Base-by-base conservation (phyloP, 2,888 invertebrate species). In the Brenthis daphne region DNA sequence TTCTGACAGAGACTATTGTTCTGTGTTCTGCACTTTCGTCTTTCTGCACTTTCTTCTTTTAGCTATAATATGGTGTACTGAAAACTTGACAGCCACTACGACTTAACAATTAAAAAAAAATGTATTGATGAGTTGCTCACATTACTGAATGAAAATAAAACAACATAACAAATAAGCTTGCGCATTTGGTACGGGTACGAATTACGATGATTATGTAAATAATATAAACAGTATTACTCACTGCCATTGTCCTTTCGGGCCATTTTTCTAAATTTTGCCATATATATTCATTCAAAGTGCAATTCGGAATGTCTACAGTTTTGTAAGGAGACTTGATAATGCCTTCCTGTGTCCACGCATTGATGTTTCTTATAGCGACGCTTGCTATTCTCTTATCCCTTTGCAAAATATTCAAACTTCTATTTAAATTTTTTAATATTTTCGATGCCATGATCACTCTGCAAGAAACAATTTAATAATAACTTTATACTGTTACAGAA, bases 211-310 rank as follows among this genome's bases (percentile, higher is more conserved):
- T 11, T 11, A 43, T 3, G 37, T 43, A 43, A 43, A 43, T 11
- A 11, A 43, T 43, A 43, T 11, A 65, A 24, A 13, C 24, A 58
- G 14, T 61, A 20, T 29, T 53, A 94, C 94, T 94, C 82, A 96
- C 96, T 80, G 94, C 75, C 50, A 94, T 94, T 6, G 94, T 94
- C 74, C 93, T 92, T 67, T 95, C 92, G 5, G 94, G 93, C 95
- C 95, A 96, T 85, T 90, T 94, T 24, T 94, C 94, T 63, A 95
- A 78, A 79, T 95, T 90, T 72, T 88, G 86, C 95, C 95, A 96
- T 4, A 96, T 87, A 73, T 93, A 94, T 75, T 96, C 94, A 66
- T 94, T 90, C 64, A 96, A 70, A 1, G 94, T 92, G 16, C 88
- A 78, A 73, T 94, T 93, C 0, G 94, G 94, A 57, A 94, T 81